A percentile compares a stretch with the other conserved stretches of the same genome.
These are phyloP conservation scores for Ophion obscuratus DNA, from an alignment of 2,888 invertebrate genomes.

Conservation along the genomic window DNA sequence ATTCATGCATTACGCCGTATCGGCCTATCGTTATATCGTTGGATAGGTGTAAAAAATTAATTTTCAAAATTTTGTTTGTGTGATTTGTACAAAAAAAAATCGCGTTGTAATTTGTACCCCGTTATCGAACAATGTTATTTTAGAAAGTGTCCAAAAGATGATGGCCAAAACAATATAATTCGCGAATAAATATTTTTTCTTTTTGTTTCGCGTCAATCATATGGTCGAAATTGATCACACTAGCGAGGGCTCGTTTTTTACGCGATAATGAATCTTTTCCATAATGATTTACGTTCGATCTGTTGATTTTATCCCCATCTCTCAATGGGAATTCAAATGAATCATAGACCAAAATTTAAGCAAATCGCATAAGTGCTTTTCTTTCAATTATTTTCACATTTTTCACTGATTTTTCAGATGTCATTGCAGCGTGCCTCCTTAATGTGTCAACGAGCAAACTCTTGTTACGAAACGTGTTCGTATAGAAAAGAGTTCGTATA, in stretches of 20 bases:
- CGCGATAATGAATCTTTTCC: too few relatives aligned
- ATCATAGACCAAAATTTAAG: neutral
- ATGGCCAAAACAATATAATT: neutral
- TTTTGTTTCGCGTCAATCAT: neutral
- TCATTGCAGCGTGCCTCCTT: neutral
- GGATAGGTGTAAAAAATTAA: neutral
- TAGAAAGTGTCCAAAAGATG: neutral
- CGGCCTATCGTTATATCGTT: neutral
- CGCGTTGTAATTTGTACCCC: neutral
- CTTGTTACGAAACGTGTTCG: slow-evolving; percentile 8
- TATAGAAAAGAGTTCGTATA: neutral
- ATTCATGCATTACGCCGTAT: too few relatives aligned
- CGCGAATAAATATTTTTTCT: too few relatives aligned
- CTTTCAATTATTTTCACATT: neutral
- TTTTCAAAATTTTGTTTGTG: neutral
- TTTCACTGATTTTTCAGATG: neutral
- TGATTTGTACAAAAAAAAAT: neutral
- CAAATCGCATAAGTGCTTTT: neutral
- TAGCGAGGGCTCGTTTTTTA: neutral
- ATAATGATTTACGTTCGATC: neutral
- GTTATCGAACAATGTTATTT: neutral
- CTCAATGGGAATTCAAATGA: neutral
- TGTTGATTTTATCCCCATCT: neutral
- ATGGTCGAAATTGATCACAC: neutral
- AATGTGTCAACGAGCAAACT: neutral